Evolutionary conservation across 2,113 vertebrate species (phyloP), one percentile per base, ranked within the genome.

Genomic region (Puntigrus tetrazona): DNA sequence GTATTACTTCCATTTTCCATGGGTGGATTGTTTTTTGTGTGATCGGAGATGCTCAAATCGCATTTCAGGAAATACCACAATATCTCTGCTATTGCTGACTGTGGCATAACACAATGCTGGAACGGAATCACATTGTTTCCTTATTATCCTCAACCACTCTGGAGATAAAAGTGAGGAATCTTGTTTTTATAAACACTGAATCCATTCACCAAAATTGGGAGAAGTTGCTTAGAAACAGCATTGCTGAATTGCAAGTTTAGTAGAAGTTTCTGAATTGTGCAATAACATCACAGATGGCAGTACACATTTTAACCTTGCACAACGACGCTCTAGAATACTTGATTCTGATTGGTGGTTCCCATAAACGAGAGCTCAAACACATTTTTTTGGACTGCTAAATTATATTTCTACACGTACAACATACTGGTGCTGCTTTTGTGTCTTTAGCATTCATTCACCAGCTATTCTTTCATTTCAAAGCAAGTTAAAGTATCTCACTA

Each of bases 121-220:
- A 83, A 70, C 65, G 43, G 36, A 78, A 70, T 84, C 83, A 70
- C 83, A 86, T 77, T 75, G 67, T 83, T 86, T 86, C 85, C 80
- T 86, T 47, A 83, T 61, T 78, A 45, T 86, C 81, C 47, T 47
- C 65, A 50, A 22, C 43, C 65, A 38, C 63, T 72, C 59, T 27
- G 22, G 73, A 45, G 52, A 83, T 31, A 57, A 78, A 78, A 73
- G 57, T 59, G n/a, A 27, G 55, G 18, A 34, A 29, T 82, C 27
- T 77, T 77, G 57, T 70, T 78, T 84, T 77, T 55, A 78, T 25
- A 67, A 86, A 75, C 72, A 59, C 55, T 69, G 79, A 82, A 55
- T 82, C 79, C 36, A 57, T 74, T 80, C 41, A 67, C 50, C 25
- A 57, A 57, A 50, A 78, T 11, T 34, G 8, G 10, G 29, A 50